Conservation (phyloP, 2,888 invertebrate species). For the Cepaea hortensis region DNA sequence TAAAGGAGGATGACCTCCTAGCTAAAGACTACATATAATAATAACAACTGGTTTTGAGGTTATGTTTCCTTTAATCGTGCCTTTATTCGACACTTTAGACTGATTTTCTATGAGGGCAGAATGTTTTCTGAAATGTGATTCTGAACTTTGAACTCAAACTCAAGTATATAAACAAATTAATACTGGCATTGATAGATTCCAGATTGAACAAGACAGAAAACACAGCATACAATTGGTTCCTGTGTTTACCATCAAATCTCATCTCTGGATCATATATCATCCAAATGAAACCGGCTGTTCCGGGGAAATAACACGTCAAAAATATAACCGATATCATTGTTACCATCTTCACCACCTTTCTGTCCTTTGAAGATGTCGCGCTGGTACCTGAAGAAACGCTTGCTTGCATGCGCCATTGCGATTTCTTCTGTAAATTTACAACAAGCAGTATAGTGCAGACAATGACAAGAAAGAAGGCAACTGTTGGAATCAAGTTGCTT, state of each 20-base stretch:
- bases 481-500: not conserved
- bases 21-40: too few species aligned
- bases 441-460: not conserved
- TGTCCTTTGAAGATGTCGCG: not conserved
- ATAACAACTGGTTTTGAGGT: too few species aligned
- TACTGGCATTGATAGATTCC: constrained; percentile 1
- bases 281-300: constrained; percentile 6
- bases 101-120: not conserved
- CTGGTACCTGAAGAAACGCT: not conserved
- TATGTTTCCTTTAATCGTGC: too few species aligned
- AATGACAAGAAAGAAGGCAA: constrained; percentile 6
- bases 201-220: not conserved
- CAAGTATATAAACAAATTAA: constrained; percentile 5
- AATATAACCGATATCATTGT: not conserved
- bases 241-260: not conserved
- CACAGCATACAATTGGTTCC: not conserved
- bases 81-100: not conserved
- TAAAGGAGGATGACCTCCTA: too few species aligned
- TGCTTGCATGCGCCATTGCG: not conserved
- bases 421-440: not conserved
- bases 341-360: constrained; percentile 4
- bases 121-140: not conserved
- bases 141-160: not conserved
- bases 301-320: constrained; percentile 10
- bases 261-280: constrained; percentile 1